Conservation (phyloP, 2,113 vertebrate species). For the Pedetes capensis region DNA sequence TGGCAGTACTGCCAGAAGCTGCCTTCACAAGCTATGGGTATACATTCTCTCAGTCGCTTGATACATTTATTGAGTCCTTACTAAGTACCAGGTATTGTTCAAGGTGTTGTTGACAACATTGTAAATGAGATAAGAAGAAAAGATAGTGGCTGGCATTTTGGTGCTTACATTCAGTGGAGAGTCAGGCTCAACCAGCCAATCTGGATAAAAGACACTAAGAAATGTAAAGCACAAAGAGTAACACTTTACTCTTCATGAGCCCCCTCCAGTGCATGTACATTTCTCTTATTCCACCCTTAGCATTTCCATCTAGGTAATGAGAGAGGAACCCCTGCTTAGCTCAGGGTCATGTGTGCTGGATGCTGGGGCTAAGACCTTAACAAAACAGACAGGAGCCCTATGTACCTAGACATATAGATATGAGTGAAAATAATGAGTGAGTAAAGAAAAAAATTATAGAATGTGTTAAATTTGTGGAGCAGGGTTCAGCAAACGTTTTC, state of each 20-base stretch:
- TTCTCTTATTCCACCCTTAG: not conserved
- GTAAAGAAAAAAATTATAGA: not conserved
- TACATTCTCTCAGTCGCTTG: not conserved
- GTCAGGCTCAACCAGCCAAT: not conserved
- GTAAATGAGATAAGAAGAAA: not conserved
- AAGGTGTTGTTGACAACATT: not conserved
- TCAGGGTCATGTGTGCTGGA: not conserved
- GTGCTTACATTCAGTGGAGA: not conserved
- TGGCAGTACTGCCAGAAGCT: not conserved
- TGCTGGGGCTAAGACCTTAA: not conserved
- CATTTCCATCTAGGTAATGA: not conserved
- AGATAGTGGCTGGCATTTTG: not conserved
- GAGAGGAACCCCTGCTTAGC: not conserved
- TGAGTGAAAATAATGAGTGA: not conserved
- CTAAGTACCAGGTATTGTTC: not conserved
- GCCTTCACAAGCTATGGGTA: not conserved
- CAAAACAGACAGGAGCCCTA: not conserved
- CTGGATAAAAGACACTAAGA: not conserved
- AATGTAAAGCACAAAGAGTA: not conserved
- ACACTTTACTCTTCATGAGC: not conserved
- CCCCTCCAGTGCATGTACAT: not conserved
- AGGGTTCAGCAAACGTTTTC: not conserved
- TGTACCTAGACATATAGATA: not conserved
- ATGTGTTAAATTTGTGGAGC: not conserved
- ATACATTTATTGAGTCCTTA: not conserved